phyloP scores from a whole-genome alignment of 2,113 vertebrate species.

The Barnardius zonarius region DNA sequence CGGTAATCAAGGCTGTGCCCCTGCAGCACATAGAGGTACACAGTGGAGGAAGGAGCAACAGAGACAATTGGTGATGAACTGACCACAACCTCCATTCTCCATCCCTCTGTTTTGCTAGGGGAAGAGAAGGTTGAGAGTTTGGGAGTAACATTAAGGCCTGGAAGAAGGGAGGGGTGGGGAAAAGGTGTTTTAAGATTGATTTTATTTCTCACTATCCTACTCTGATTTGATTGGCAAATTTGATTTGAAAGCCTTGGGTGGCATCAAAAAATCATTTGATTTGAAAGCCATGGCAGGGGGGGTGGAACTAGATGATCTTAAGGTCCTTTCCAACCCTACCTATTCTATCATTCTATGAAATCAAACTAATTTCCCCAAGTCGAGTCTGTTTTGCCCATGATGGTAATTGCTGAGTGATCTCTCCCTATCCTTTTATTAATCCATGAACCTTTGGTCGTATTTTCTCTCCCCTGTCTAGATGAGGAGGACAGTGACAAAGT shows the following conservation, averaged over 20 bases:
- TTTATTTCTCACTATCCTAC: neutral
- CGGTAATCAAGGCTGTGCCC: neutral
- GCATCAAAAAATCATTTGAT: too few relatives aligned
- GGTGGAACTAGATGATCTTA: too few relatives aligned
- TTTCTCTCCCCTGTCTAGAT: neutral
- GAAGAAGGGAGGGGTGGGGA: neutral
- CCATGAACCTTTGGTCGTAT: neutral
- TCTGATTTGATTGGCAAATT: neutral
- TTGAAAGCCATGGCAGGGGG: too few relatives aligned
- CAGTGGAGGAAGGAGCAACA: neutral
- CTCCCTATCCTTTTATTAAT: neutral
- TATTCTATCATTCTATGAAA: neutral
- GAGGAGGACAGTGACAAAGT: neutral
- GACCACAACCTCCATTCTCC: neutral
- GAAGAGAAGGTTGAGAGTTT: neutral
- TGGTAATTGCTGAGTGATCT: neutral
- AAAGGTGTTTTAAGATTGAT: neutral
- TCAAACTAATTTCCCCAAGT: neutral
- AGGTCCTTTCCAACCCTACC: too few relatives aligned
- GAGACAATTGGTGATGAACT: neutral
- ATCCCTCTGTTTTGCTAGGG: neutral
- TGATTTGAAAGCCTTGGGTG: too few relatives aligned
- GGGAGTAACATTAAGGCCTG: neutral
- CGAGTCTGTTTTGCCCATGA: neutral
- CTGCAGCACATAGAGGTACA: neutral